Evolutionary conservation across 2,797 vertebrate genomes (phyloP), one percentile per base, ranked within the genome.

Genomic region (Rhinichthys osculus): DNA sequence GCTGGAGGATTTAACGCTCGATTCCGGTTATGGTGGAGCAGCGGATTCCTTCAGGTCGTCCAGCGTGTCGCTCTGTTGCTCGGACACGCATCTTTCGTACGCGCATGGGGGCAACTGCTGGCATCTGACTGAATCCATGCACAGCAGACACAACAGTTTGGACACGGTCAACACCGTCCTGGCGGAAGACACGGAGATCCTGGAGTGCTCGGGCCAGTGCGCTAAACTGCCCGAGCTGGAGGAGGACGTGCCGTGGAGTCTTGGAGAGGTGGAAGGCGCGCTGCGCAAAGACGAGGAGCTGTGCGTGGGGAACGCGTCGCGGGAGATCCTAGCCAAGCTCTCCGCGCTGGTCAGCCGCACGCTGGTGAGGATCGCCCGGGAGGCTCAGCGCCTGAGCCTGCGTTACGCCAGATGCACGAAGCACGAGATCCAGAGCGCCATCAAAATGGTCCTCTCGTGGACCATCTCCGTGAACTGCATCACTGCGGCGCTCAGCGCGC

Each of bases 141-240:
- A 98, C 95, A 98, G 97, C 96, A 93, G 98, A 93, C 98, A 98
- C 89, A 97, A 98, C 96, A 99, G 98, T 94, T 95, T 98, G 93
- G 98, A 99, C 95, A 98, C 95, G 67, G 94, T 96, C 77, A 95
- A 96, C 93, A 96, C 95, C 89, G 95, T 95, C 89, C 93, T 96
- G 95, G 95, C 93, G 91, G 96, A 95, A 92, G 95, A 96, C 91
- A 92, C 94, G 87, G 96, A 96, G 85, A 91, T 92, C 71, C 92
- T 94, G 91, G 95, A 96, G 94, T 94, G 94, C 90, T 92, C 94
- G 93, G 94, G 93, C 85, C 94, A 95, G 91, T 93, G 94, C 92
- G 94, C 94, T 90, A 95, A 94, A 89, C 94, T 96, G 89, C 95
- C 95, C 90, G 95, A 95, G 92, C 94, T 95, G 90, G 96, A 96